Base-by-base conservation (phyloP, 2,888 invertebrate genomes). In the Sphecodes monilicornis region DNA sequence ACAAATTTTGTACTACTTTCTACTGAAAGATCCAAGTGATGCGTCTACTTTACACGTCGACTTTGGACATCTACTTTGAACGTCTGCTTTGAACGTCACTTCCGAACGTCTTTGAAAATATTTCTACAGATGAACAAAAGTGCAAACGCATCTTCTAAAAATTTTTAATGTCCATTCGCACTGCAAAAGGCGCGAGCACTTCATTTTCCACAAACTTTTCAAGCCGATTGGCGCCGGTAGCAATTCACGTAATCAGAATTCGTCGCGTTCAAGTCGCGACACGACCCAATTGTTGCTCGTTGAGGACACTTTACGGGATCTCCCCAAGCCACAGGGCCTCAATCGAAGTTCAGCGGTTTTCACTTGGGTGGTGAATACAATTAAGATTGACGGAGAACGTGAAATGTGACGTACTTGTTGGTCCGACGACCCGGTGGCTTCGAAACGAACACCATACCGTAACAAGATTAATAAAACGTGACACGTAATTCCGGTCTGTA, bases 331-430 rank as follows among this genome's bases (percentile, higher is more conserved):
- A 57, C 41, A 57, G 64, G 36, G 36, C 60, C 71, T 75, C 77
- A 78, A 88, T 83, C 87, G 76, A 82, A 80, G 79, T 80, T 70
- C 77, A 83, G 79, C 69, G 76, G 69, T 87, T 90, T 85, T 87
- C 87, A 82, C 83, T 85, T 87, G 90, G 87, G 86, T 87, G 85
- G 87, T 82, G 88, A 88, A 81, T 82, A 84, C 86, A 86, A 90
- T 90, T 90, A 88, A 90, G 90, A 90, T 90, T 90, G 91, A 89
- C 91, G 82, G 84, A 81, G 86, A 86, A 88, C 77, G 50, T 69
- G 84, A 87, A 90, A 88, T 85, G 88, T 89, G 84, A 86, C 86
- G 80, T 85, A 85, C 74, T 72, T 71, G 77, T 79, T 86, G 82
- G 85, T 85, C 64, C 83, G 79, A 57, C 79, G 87, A 89, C 87